Evolutionary conservation across 2,113 vertebrate species (phyloP).

Genomic region (Athene noctua): DNA sequence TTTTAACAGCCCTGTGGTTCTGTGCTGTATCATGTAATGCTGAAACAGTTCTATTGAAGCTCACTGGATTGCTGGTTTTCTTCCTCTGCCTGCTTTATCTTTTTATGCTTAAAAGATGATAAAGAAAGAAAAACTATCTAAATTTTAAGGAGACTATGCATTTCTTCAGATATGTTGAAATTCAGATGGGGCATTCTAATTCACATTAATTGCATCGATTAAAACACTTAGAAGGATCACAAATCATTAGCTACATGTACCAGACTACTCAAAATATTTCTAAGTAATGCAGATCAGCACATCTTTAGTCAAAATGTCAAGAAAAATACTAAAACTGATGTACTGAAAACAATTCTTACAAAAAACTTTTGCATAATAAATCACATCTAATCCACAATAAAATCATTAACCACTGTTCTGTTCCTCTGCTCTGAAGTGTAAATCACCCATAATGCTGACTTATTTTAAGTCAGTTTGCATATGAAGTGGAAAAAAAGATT

Average conservation of each 20-base stretch:
- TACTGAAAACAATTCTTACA: constrained; percentile 22
- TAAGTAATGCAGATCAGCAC: constrained; percentile 30
- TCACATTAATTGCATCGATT: constrained; percentile 49
- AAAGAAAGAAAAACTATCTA: neutral
- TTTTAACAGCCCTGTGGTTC: neutral
- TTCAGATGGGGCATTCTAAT: constrained; percentile 13
- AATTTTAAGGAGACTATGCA: constrained; percentile 32
- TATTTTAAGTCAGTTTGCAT: constrained; percentile 22
- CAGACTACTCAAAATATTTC: constrained; percentile 40
- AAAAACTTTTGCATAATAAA: constrained; percentile 16
- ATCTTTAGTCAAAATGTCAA: constrained; percentile 20
- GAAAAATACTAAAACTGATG: constrained; percentile 33
- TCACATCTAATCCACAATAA: constrained; percentile 17
- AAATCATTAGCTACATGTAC: constrained; percentile 44
- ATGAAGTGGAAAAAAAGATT: neutral
- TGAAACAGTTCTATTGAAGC: neutral
- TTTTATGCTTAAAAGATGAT: neutral
- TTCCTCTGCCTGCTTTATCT: neutral
- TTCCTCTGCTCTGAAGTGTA: constrained; percentile 22
- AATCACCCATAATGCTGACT: constrained; percentile 34
- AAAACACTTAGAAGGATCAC: constrained; percentile 53
- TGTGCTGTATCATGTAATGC: neutral
- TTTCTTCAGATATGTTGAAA: constrained; percentile 20
- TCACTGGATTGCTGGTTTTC: neutral
- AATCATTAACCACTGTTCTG: constrained; percentile 9